Percentiles rank a stretch among this genome's conserved stretches.
Evolutionary conservation across 2,113 vertebrate species (phyloP).

Genomic region (Lycocorax pyrrhopterus): DNA sequence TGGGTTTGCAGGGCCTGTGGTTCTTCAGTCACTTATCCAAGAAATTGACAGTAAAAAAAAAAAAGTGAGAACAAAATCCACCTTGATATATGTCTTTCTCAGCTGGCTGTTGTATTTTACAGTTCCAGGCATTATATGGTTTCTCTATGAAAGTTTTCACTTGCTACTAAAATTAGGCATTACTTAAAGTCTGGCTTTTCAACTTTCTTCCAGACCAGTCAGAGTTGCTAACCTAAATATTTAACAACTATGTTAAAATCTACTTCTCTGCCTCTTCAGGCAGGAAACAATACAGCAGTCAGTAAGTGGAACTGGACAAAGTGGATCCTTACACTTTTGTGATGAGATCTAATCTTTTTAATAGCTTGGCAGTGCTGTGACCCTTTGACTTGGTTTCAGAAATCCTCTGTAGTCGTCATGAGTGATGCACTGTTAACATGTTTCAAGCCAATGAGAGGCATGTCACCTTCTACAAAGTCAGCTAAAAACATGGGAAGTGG

Average conservation of each 20-base stretch:
- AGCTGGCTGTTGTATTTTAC: background rate
- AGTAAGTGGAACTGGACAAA: background rate
- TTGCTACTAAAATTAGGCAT: background rate
- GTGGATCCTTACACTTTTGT: background rate
- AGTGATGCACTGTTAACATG: background rate
- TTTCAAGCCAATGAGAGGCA: background rate
- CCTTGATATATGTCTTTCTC: background rate
- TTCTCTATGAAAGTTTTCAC: background rate
- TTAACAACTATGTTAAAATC: background rate
- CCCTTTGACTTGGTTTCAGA: background rate
- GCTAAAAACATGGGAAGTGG: background rate
- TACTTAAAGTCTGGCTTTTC: background rate
- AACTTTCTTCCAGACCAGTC: background rate
- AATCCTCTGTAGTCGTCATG: background rate
- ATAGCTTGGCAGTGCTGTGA: background rate
- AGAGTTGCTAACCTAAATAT: slow-evolving; percentile 3
- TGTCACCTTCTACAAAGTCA: background rate
- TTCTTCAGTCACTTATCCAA: background rate
- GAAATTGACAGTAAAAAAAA: background rate
- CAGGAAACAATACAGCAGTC: background rate
- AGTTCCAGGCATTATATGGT: background rate
- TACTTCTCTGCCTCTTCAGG: background rate
- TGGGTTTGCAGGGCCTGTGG: background rate
- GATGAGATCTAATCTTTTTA: background rate
- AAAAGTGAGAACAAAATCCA: background rate